Evolutionary conservation across 1,140 invertebrate genomes (phyloP).

Genomic region (Aethina tumida): DNA sequence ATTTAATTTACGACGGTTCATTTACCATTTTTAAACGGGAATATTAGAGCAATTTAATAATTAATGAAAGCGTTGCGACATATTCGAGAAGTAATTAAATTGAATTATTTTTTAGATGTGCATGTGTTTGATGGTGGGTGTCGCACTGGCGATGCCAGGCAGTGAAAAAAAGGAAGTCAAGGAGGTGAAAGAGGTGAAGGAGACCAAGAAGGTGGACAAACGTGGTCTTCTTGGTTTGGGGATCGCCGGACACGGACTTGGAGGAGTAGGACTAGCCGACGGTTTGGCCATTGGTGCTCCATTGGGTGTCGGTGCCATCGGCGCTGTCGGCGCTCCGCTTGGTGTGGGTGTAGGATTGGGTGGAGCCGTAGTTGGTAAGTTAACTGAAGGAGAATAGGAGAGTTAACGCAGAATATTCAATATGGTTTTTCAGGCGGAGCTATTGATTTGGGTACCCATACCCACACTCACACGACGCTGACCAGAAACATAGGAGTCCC

Average conservation of each 20-base stretch:
- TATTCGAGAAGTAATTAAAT: constrained; percentile 1
- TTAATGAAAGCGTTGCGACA: too few relatives aligned
- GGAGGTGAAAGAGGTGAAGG: constrained; percentile 10
- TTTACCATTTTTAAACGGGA: too few relatives aligned
- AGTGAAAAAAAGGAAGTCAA: constrained; percentile 14
- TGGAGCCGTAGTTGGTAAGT: constrained; percentile 5
- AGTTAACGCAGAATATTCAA: not conserved
- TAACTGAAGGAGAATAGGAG: not conserved
- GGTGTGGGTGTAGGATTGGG: constrained; percentile 7
- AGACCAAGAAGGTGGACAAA: constrained; percentile 23
- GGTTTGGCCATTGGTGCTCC: constrained; percentile 10
- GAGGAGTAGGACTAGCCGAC: constrained; percentile 7
- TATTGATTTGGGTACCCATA: constrained; percentile 18
- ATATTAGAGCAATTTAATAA: too few relatives aligned
- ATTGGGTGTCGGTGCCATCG: constrained; percentile 1
- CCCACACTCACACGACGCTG: constrained; percentile 29
- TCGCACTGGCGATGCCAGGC: constrained; percentile 15
- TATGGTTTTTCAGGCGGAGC: constrained; percentile 10
- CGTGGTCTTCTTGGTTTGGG: constrained; percentile 29
- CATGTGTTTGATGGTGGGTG: constrained; percentile 18
- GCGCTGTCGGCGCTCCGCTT: not conserved
- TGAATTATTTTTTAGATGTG: constrained; percentile 19
- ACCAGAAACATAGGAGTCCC: constrained; percentile 26
- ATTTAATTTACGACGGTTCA: too few relatives aligned
- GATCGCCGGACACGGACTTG: constrained; percentile 14